phyloP scores from a whole-genome alignment of 2,113 vertebrate genomes.

The Triplophysa dalaica region DNA sequence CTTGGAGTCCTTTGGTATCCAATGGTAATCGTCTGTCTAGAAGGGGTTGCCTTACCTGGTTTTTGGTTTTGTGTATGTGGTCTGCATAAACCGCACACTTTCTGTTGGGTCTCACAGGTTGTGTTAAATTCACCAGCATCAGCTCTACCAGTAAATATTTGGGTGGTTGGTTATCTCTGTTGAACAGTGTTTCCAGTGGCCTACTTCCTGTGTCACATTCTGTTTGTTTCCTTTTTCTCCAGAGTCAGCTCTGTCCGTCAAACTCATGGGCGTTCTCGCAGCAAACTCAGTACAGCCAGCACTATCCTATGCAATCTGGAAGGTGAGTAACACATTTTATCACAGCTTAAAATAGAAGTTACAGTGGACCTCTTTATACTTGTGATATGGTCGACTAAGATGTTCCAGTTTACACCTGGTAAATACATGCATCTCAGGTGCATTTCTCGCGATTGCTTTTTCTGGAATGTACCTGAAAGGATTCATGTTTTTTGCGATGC shows the following conservation, averaged over 20 bases:
- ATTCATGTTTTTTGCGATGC: too few relatives aligned
- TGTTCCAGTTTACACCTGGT: too few relatives aligned
- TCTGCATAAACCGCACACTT: neutral
- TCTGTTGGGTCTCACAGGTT: neutral
- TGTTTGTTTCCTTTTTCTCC: conserved; percentile 47
- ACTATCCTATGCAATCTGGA: conserved; percentile 61
- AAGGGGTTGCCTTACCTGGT: conserved; percentile 9
- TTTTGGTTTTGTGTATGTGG: neutral
- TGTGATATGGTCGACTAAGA: too few relatives aligned
- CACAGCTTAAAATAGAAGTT: too few relatives aligned
- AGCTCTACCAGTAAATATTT: conserved; percentile 17
- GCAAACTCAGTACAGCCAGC: conserved; percentile 51
- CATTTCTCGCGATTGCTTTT: too few relatives aligned
- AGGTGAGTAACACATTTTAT: conserved; percentile 41
- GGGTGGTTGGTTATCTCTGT: conserved; percentile 1
- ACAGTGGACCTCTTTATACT: too few relatives aligned
- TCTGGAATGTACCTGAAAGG: too few relatives aligned
- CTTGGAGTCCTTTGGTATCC: conserved; percentile 15
- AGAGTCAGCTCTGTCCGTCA: conserved; percentile 54
- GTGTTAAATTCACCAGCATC: neutral
- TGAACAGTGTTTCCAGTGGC: conserved; percentile 23
- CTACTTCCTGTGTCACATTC: conserved; percentile 37
- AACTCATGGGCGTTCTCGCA: conserved; percentile 52
- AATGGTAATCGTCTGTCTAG: conserved; percentile 12
- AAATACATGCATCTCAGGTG: too few relatives aligned